These are phyloP conservation scores for Nasua narica DNA, from an alignment of 2,797 vertebrate genomes.

Conservation along the genomic window DNA sequence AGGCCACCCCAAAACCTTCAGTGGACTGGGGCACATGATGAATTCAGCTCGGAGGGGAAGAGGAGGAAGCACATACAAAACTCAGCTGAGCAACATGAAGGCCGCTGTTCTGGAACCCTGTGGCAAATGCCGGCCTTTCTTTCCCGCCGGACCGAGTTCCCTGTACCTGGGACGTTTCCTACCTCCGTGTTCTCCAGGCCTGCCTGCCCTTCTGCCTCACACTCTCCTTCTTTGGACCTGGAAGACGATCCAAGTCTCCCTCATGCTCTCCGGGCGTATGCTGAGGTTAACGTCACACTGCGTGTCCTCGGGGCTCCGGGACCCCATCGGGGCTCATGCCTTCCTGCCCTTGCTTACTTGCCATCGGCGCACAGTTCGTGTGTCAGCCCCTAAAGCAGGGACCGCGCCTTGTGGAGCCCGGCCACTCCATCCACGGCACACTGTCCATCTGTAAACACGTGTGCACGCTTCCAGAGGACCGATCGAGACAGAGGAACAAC, in stretches of 20 bases:
- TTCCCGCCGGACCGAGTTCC: not conserved
- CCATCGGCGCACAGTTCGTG: not conserved
- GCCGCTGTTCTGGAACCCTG: not conserved
- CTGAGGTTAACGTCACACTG: not conserved
- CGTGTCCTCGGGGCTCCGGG: fast-evolving
- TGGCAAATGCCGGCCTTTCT: not conserved
- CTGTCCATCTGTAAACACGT: fast-evolving
- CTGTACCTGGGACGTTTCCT: not conserved
- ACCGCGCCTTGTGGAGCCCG: not conserved
- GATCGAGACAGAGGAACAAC: not conserved
- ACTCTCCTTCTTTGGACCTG: not conserved
- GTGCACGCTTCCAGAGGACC: not conserved
- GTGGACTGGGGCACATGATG: not conserved
- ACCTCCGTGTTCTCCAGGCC: not conserved
- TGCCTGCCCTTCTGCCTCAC: not conserved
- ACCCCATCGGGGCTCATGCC: not conserved
- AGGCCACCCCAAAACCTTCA: not conserved
- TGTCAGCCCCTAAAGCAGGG: not conserved
- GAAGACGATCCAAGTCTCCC: not conserved
- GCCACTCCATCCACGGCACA: not conserved
- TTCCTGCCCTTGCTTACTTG: not conserved
- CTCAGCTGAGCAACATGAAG: not conserved
- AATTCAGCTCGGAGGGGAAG: not conserved
- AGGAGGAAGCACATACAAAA: not conserved
- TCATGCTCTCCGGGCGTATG: not conserved